Conservation (phyloP, 2,797 vertebrate species). For the Astyanax mexicanus region DNA sequence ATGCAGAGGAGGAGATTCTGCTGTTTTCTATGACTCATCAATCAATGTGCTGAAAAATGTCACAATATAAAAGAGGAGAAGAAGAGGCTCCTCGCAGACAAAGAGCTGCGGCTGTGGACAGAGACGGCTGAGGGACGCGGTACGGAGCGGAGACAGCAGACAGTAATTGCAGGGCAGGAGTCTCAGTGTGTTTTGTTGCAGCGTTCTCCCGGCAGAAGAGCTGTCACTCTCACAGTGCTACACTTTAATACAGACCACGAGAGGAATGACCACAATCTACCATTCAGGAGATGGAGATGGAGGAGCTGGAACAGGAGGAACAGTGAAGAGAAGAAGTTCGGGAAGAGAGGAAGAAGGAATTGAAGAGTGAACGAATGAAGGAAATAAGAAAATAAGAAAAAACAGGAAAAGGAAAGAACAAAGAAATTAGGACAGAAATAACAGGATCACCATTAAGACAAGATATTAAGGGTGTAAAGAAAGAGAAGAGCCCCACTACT, state of each 20-base stretch:
- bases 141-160: slow-evolving; percentile 7
- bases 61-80: slow-evolving; percentile 6
- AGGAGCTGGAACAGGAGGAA: neutral
- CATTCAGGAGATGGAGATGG: neutral
- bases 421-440: neutral
- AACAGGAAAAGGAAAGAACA: no score
- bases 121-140: neutral
- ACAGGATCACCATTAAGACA: neutral
- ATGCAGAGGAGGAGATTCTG: neutral
- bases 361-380: neutral
- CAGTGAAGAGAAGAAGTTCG: no score
- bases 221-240: slow-evolving; percentile 39
- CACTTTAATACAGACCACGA: slow-evolving; percentile 44
- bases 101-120: neutral
- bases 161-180: slow-evolving; percentile 20
- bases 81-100: neutral
- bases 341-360: neutral
- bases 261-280: neutral
- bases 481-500: neutral
- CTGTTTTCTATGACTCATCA: slow-evolving; percentile 22
- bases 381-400: no score
- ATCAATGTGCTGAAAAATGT: slow-evolving; percentile 7
- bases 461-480: neutral
- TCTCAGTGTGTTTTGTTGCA: slow-evolving; percentile 14
- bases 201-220: slow-evolving; percentile 25